Base-by-base conservation (phyloP, 2,113 vertebrate species). In the Rhinoderma darwinii region DNA sequence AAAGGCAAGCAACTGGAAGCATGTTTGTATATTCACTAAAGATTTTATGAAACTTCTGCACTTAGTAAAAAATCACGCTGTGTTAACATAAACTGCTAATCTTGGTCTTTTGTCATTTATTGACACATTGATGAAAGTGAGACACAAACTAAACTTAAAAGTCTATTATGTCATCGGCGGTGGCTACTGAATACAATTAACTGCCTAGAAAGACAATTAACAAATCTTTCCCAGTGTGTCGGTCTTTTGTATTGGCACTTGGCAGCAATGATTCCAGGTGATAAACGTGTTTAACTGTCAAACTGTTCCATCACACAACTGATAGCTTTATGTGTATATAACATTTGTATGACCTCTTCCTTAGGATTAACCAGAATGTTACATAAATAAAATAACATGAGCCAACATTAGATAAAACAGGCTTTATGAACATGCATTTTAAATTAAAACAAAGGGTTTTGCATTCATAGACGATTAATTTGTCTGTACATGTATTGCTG, bases 341-440 rank as follows among this genome's bases (percentile, higher is more conserved):
- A 87, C 86, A 80, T 87, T 87, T 82, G 41, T 39, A 82, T 87
- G 86, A 87, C 78, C 86, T 82, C 35, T 83, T 54, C 54, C 35
- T n/a, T 86, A 72, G 84, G 84, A 86, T 86, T 86, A 56, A 30
- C 4, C 41, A 41, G 78, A 79, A 86, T 86, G 63, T 86, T 80
- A 86, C 75, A 70, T 66, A 86, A 86, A 86, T 70, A 79, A 61
- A 27, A 41, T 18, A 81, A 61, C 35, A 80, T 22, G 59, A 63
- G 79, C 39, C 41, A 54, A 61, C 41, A 37, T 66, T 41, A 43
- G 37, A 82, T 43, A 37, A 63, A 59, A 59, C 63, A 44, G n/a
- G 25, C 44, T 14, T 32, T 30, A 30, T 30, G 39, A 30, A 20
- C 15, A 27, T 8, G 39, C 17, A 8, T 78, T 82, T 82, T 82